Base-by-base conservation (phyloP, 2,888 invertebrate genomes). In the Drosophila silvestris region DNA sequence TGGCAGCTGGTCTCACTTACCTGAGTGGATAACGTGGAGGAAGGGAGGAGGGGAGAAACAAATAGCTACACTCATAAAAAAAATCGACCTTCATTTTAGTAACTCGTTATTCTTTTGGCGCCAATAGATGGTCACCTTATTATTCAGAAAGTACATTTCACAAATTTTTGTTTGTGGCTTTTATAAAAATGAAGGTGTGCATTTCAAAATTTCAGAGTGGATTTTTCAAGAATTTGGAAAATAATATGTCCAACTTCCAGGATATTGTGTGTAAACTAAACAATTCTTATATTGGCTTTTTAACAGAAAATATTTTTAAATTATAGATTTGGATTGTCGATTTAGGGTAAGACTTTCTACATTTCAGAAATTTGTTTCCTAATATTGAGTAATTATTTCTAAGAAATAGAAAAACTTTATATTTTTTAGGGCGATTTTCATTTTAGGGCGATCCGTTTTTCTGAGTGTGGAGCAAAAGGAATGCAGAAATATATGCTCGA, bases 1-100 rank as follows among this genome's bases (percentile, higher is more conserved):
- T 59, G 50, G 30, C 71, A 77, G 60, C 66, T 81, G 39, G 56
- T 60, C 74, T 72, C 66, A 82, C 58, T 74, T 79, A 82, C 74
- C 82, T 78, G 67, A 26, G 16, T 47, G 26, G 5, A 7, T 26
- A 44, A 5, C 22, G 7, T 9, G 10, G 6, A 26, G n/a, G 4
- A 32, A 5, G 50, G 33, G 19, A 9, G 28, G 3, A 22, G 26
- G 5, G 16, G 5, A 35, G 10, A 39, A 32, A 54, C 82, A 74
- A 68, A 81, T 81, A 72, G 67, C 67, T 84, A 47, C 47, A 47
- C 47, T 47, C 22, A 16, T 26, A 16, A 16, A 47, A 26, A 37
- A 47, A 26, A 16, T 16, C 1, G 0, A 26, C 5, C 5, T 26
- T 1, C 9, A 5, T 26, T 26, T 26, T 26, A 16, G 22, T 22